phyloP scores from a whole-genome alignment of 1,140 invertebrate species.

The Bombyx mori region DNA sequence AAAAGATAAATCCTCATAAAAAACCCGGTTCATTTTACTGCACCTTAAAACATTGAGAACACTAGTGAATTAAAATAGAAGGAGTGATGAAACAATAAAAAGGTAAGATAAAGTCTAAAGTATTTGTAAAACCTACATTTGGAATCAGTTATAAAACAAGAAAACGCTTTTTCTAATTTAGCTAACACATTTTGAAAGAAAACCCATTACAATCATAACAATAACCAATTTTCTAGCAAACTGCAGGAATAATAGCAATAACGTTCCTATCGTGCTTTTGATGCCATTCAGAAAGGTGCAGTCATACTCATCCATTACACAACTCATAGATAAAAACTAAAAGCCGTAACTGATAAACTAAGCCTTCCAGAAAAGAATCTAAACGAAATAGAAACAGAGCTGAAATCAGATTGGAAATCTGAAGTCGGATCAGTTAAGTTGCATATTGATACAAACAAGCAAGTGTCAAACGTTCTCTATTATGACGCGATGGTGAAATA shows the following conservation, averaged over 20 bases:
- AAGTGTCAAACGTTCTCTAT: constrained; percentile 44
- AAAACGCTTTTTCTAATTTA: too few species aligned
- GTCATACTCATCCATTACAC: constrained; percentile 32
- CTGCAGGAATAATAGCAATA: neutral
- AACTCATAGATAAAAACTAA: constrained; percentile 8
- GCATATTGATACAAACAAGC: constrained; percentile 14
- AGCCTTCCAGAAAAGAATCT: constrained; percentile 8
- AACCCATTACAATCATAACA: too few species aligned
- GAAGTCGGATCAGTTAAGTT: constrained; percentile 8
- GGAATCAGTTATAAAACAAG: too few species aligned
- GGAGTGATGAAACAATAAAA: too few species aligned
- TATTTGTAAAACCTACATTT: too few species aligned
- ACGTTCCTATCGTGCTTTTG: constrained; percentile 9
- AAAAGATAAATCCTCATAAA: too few species aligned
- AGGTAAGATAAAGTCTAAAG: too few species aligned
- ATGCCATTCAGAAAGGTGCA: constrained; percentile 24
- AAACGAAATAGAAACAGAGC: constrained; percentile 5
- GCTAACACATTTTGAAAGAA: too few species aligned
- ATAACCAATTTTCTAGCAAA: neutral
- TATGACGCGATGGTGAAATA: constrained; percentile 41
- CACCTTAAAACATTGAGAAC: too few species aligned
- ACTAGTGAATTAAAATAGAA: too few species aligned
- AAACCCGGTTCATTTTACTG: too few species aligned
- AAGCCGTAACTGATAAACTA: constrained; percentile 7
- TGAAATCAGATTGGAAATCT: constrained; percentile 11